These are phyloP conservation scores for Babyrousa celebensis DNA, from an alignment of 2,797 vertebrate genomes.

Conservation along the genomic window DNA sequence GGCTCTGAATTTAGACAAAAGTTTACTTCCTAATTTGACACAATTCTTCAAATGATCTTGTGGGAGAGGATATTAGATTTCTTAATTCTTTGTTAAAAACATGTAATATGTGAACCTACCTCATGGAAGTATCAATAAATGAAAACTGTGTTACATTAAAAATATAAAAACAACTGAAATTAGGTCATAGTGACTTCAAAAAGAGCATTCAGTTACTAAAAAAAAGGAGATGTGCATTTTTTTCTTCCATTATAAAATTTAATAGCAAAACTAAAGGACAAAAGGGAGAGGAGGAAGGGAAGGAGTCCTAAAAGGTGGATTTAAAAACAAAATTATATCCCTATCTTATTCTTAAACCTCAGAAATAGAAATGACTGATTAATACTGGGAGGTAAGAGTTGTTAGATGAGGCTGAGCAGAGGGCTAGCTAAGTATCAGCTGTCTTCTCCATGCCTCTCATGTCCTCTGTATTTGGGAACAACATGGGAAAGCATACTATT, in stretches of 20 bases:
- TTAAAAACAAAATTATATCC: slow-evolving; percentile 59
- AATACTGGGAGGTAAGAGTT: background rate
- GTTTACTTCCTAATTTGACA: slow-evolving; percentile 64
- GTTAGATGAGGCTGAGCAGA: background rate
- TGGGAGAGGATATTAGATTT: slow-evolving; percentile 47
- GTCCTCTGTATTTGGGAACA: background rate
- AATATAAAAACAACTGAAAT: slow-evolving; percentile 75
- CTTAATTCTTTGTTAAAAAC: slow-evolving; percentile 71
- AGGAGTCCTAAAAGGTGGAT: background rate
- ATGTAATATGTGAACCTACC: slow-evolving; percentile 31
- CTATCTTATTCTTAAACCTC: background rate
- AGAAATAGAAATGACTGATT: background rate
- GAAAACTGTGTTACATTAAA: slow-evolving; percentile 61
- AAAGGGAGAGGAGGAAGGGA: background rate
- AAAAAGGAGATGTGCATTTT: slow-evolving; percentile 29
- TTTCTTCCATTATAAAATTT: slow-evolving; percentile 74
- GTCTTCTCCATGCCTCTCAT: background rate
- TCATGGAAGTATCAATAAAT: slow-evolving; percentile 43
- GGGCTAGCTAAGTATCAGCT: background rate
- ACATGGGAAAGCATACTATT: background rate
- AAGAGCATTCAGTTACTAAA: slow-evolving; percentile 68
- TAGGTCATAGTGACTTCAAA: slow-evolving; percentile 67
- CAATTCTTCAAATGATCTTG: slow-evolving; percentile 47
- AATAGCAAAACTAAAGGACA: slow-evolving; percentile 66
- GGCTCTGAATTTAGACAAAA: slow-evolving; percentile 67